Conservation (phyloP, 2,888 invertebrate genomes). For the Spisula solida region DNA sequence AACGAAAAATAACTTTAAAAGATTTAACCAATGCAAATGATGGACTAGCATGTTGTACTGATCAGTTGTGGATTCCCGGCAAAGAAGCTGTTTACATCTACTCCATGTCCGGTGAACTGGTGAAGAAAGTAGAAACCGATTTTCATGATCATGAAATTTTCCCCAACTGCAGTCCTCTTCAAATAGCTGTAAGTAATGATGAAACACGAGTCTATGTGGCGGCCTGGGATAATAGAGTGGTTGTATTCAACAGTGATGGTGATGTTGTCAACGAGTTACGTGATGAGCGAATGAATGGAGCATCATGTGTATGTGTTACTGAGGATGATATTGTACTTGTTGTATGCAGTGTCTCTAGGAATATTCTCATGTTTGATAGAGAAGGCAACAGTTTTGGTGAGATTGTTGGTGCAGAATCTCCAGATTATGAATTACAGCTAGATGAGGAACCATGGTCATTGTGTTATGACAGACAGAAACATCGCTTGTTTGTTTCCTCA, state of each 20-base stretch:
- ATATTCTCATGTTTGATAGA: conserved; percentile 6
- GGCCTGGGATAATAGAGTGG: background rate
- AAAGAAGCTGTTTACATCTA: background rate
- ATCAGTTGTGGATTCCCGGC: conserved; percentile 2
- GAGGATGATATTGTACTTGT: background rate
- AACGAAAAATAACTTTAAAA: background rate
- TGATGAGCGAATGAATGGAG: background rate
- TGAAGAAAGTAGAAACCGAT: conserved; percentile 13
- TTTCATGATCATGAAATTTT: background rate
- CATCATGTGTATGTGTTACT: background rate
- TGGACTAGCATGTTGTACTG: background rate
- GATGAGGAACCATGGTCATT: too few relatives aligned
- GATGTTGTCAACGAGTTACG: background rate
- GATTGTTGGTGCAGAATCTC: background rate
- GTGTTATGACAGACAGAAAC: too few relatives aligned
- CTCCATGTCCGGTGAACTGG: background rate
- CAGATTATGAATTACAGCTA: too few relatives aligned
- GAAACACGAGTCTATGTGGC: conserved; percentile 10
- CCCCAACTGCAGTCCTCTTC: background rate
- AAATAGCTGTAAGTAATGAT: background rate
- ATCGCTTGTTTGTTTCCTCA: too few relatives aligned
- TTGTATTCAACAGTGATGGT: background rate
- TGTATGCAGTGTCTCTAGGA: background rate
- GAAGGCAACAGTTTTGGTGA: conserved; percentile 6
- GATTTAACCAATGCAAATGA: background rate